Evolutionary conservation across 30 jellyfish, hydroid and myxozoan species (phyloP).

Genomic region (Turritopsis dohrnii): DNA sequence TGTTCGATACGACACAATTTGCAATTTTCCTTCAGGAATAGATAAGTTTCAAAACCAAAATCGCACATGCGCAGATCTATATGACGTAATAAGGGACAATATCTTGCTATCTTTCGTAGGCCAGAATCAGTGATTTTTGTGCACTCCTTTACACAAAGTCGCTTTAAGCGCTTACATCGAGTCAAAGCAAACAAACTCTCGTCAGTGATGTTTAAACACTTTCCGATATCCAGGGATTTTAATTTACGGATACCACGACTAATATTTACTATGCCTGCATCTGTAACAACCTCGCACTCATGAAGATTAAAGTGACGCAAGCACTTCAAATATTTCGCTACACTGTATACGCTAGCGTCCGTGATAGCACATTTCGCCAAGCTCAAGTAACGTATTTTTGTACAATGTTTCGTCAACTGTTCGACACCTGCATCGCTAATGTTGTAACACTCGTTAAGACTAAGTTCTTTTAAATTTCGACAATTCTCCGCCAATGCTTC

Average conservation of each 20-base stretch:
- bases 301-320: slow-evolving; percentile 60
- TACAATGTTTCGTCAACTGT: slow-evolving; percentile 41
- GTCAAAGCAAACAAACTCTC: slow-evolving; percentile 52
- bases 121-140: slow-evolving; percentile 69
- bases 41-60: slow-evolving; percentile 62
- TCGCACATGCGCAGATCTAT: slow-evolving; percentile 61
- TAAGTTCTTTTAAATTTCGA: slow-evolving; percentile 53
- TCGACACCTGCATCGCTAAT: slow-evolving; percentile 64
- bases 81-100: slow-evolving; percentile 51
- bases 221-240: slow-evolving; percentile 72
- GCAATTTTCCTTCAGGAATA: slow-evolving; percentile 59
- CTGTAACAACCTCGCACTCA: slow-evolving; percentile 61
- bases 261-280: slow-evolving; percentile 56
- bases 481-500: slow-evolving; percentile 56
- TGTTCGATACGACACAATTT: slow-evolving; percentile 61
- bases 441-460: slow-evolving; percentile 65
- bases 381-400: slow-evolving; percentile 63
- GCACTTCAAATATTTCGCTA: slow-evolving; percentile 46
- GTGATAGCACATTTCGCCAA: slow-evolving; percentile 73
- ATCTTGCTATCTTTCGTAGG: slow-evolving; percentile 60
- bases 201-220: slow-evolving; percentile 63
- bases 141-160: slow-evolving; percentile 64
- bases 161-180: slow-evolving; percentile 66
- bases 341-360: slow-evolving; percentile 46
- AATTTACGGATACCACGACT: slow-evolving; percentile 46